Percentiles rank a stretch among this genome's conserved stretches.
Conservation (phyloP, 2,888 invertebrate genomes). For the Drosophila peninsularis region DNA sequence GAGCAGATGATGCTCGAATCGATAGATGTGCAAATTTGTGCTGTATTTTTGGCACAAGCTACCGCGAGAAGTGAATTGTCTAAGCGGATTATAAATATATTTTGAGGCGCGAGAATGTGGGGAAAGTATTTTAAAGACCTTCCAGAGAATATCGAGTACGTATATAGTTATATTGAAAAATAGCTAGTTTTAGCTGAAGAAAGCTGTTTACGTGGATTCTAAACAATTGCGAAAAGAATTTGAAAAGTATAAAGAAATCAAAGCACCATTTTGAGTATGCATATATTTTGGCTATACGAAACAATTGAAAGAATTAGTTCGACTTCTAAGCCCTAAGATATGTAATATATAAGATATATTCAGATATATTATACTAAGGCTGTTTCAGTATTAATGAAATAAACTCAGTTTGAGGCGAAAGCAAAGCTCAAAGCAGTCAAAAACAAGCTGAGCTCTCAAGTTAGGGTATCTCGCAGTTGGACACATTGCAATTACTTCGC, state of each 20-base stretch:
- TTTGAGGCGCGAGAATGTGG: neutral
- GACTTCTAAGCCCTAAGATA: too few relatives aligned
- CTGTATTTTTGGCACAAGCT: conserved; percentile 21
- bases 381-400: too few relatives aligned
- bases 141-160: neutral
- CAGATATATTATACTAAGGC: too few relatives aligned
- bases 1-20: conserved; percentile 20
- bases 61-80: neutral
- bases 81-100: conserved; percentile 1
- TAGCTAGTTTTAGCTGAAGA: neutral
- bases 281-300: too few relatives aligned
- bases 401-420: too few relatives aligned
- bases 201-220: neutral
- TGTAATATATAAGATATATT: too few relatives aligned
- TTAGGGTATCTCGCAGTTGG: neutral
- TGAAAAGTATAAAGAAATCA: neutral
- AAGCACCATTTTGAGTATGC: too few relatives aligned
- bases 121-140: neutral
- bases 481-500: too few relatives aligned
- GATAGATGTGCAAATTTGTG: conserved; percentile 53
- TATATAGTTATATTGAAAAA: neutral
- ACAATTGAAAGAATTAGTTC: too few relatives aligned
- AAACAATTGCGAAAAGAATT: neutral
- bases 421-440: neutral
- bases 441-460: neutral